These are phyloP conservation scores for Tetranychus truncatus DNA, from an alignment of 2,888 invertebrate species.

Conservation along the genomic window DNA sequence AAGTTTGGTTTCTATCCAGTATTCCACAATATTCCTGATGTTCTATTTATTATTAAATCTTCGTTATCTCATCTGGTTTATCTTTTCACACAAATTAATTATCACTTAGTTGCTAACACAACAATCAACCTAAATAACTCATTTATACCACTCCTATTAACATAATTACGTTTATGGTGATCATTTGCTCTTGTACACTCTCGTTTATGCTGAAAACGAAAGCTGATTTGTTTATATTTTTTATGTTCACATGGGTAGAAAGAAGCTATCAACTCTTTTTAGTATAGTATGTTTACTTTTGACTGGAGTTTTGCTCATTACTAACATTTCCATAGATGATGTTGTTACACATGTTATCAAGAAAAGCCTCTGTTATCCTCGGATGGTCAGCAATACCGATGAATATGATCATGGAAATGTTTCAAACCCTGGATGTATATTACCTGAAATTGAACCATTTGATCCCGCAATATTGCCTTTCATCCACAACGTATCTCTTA, in stretches of 20 bases:
- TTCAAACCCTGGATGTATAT: neutral
- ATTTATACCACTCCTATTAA: too few species aligned
- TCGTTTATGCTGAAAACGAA: too few species aligned
- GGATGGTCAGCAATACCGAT: neutral
- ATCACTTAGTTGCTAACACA: too few species aligned
- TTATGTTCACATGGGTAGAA: neutral
- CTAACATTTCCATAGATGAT: neutral
- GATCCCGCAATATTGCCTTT: neutral
- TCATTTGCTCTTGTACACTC: too few species aligned
- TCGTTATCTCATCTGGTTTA: too few species aligned
- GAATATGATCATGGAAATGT: neutral
- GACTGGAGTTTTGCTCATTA: neutral
- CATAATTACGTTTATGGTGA: too few species aligned
- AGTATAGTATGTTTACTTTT: neutral
- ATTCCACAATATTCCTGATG: too few species aligned
- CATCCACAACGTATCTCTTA: neutral
- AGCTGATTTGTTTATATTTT: neutral
- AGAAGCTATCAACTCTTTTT: neutral
- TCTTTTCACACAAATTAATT: too few species aligned
- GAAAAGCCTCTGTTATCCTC: neutral
- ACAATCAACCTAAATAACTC: too few species aligned
- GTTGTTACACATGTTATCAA: neutral
- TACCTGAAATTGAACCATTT: constrained; percentile 1
- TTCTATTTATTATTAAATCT: too few species aligned
- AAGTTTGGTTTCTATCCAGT: too few species aligned